phyloP scores from a whole-genome alignment of 2,888 invertebrate genomes.

The Cancer borealis region DNA sequence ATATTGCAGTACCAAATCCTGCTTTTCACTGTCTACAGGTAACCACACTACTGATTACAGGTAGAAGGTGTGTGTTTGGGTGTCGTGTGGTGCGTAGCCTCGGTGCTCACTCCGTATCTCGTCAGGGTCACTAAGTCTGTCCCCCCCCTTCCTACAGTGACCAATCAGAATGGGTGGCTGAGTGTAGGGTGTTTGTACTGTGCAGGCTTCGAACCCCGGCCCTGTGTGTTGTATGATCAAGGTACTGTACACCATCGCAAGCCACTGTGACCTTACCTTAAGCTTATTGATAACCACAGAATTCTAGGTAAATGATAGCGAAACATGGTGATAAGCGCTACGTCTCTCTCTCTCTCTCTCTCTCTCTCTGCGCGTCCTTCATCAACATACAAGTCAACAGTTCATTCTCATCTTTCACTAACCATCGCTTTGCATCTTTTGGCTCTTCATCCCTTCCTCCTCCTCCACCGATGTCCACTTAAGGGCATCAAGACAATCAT shows the following conservation, averaged over 20 bases:
- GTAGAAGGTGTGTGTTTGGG: too few species aligned
- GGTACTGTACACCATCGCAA: neutral
- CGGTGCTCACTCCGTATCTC: too few species aligned
- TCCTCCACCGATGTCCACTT: neutral
- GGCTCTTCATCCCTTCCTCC: neutral
- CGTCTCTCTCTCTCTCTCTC: neutral
- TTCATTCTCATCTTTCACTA: neutral
- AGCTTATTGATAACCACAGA: neutral
- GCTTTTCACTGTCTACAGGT: too few species aligned
- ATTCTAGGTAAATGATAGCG: conserved; percentile 20
- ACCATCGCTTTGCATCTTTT: neutral
- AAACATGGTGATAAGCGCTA: neutral
- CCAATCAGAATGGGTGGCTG: neutral
- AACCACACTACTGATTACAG: too few species aligned
- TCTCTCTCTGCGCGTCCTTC: neutral
- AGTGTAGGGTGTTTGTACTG: neutral
- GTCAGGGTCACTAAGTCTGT: too few species aligned
- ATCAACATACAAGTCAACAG: neutral
- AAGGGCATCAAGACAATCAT: neutral
- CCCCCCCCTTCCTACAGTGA: too few species aligned
- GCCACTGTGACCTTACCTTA: neutral
- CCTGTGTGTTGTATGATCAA: too few species aligned
- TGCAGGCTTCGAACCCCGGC: neutral
- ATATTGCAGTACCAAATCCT: too few species aligned
- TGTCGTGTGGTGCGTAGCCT: too few species aligned